Evolutionary conservation across 1,140 invertebrate genomes (phyloP), one percentile per base, ranked within the genome.

Genomic region (Carcinoscorpius rotundicauda): DNA sequence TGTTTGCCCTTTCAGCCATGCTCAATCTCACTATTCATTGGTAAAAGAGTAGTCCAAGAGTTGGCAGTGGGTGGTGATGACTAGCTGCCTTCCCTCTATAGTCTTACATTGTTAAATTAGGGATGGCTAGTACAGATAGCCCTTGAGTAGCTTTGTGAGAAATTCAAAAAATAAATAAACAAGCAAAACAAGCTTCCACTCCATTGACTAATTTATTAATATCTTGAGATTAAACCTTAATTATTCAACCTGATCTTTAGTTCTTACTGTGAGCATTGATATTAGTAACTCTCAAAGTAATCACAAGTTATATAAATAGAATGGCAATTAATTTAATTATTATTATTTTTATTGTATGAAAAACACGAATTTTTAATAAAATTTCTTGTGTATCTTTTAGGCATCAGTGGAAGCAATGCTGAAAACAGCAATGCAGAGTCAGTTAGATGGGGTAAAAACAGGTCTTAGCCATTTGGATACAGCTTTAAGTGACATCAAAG

Each of bases 351-450:
- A n/a, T 55, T 11, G n/a, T 6, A 60, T 6, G 11, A 66, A 11
- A 59, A 58, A 55, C 8, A 65, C 10, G 11, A 61, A 58, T 49
- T 51, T 56, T 66, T 57, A 3, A 60, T n/a, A 55, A 11, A 50
- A n/a, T 60, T 68, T n/a, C 51, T 51, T 53, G 4, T 61, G n/a
- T 50, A 64, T 63, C 58, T 64, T 59, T 66, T 71, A 97, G 79
- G 91, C 91, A 2, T 96, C 95, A 5, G 91, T 97, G 49, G 96
- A 99, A 79, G 92, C 94, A 9, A 90, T 97, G 83, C 77, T 99
- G 11, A 97, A 98, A 79, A 97, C 93, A n/a, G 93, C 93, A 5
- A 93, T 99, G 80, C 95, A 99, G 78, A 93, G 92, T 72, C 95
- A 99, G 78, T 77, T 99, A 55, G 96, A 99, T 80, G 95, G 94